These are phyloP conservation scores for Lutjanus campechanus DNA, from an alignment of 2,797 vertebrate species.

Conservation along the genomic window DNA sequence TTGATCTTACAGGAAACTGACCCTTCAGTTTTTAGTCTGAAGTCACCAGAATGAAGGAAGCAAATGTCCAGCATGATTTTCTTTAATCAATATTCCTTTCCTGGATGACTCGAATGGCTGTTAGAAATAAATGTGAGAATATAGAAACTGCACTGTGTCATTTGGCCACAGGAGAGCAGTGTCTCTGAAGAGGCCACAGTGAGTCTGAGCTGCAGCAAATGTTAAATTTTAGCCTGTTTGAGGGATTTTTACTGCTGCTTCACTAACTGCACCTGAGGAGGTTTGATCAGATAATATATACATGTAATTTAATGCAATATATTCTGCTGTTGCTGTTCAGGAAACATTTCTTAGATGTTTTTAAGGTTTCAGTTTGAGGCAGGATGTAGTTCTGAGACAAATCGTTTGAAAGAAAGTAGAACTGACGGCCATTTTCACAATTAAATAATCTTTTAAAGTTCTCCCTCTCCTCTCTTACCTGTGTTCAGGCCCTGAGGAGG, in stretches of 20 bases:
- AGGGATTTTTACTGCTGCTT: conserved; percentile 17
- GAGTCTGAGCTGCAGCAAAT: not conserved
- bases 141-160: conserved; percentile 23
- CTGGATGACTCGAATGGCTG: not conserved
- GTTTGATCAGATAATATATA: not conserved
- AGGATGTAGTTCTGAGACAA: not conserved
- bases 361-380: too few species aligned
- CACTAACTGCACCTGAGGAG: not conserved
- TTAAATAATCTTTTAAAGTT: too few species aligned
- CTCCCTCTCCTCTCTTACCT: not conserved
- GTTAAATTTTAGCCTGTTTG: conserved; percentile 13
- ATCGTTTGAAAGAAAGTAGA: not conserved
- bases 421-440: too few species aligned
- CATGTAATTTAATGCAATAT: not conserved
- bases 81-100: not conserved
- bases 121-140: not conserved
- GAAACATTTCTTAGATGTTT: too few species aligned
- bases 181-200: conserved; percentile 42
- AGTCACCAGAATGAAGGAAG: not conserved
- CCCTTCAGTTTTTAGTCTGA: not conserved
- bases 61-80: not conserved
- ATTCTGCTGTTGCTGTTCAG: not conserved
- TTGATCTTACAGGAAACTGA: too few species aligned
- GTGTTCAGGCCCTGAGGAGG: not conserved
- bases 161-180: conserved; percentile 72